Evolutionary conservation across 2,113 vertebrate species (phyloP).

Genomic region (Larimichthys polyactis): DNA sequence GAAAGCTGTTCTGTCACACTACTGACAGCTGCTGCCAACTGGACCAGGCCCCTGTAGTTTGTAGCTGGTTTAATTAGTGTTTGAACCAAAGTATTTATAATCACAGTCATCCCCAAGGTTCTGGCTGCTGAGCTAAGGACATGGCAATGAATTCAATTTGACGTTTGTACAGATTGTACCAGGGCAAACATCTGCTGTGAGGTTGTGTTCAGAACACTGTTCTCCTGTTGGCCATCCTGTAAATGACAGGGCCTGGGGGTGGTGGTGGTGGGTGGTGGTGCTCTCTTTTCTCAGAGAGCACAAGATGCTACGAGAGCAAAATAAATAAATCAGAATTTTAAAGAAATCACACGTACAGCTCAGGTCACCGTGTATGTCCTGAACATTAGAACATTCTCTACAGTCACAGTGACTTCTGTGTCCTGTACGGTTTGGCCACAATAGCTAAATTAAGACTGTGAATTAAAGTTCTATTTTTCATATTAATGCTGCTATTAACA

Average conservation of each 20-base stretch:
- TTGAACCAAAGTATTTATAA: conserved; percentile 77
- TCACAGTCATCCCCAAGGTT: conserved; percentile 67
- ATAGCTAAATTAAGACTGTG: neutral
- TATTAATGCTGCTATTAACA: neutral
- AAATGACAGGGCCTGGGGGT: conserved; percentile 75
- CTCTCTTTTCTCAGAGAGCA: conserved; percentile 36
- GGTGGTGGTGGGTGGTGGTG: conserved; percentile 18
- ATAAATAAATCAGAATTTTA: neutral
- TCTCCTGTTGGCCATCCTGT: conserved; percentile 77
- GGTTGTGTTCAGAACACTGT: conserved; percentile 74
- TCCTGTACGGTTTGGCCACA: neutral
- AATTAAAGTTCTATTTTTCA: neutral
- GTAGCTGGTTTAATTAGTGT: conserved; percentile 80
- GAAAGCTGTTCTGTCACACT: conserved; percentile 64
- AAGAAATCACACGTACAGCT: neutral
- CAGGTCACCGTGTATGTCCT: neutral
- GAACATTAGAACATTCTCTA: neutral
- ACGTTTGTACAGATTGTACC: conserved; percentile 78
- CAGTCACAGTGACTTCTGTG: neutral
- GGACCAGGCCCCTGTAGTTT: conserved; percentile 60
- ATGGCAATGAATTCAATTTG: conserved; percentile 75
- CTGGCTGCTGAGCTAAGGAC: conserved; percentile 63
- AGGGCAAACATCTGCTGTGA: conserved; percentile 85
- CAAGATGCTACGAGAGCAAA: conserved; percentile 18
- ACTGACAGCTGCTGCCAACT: conserved; percentile 71